Evolutionary conservation across 2,797 vertebrate species (phyloP).

Genomic region (Carapus acus): DNA sequence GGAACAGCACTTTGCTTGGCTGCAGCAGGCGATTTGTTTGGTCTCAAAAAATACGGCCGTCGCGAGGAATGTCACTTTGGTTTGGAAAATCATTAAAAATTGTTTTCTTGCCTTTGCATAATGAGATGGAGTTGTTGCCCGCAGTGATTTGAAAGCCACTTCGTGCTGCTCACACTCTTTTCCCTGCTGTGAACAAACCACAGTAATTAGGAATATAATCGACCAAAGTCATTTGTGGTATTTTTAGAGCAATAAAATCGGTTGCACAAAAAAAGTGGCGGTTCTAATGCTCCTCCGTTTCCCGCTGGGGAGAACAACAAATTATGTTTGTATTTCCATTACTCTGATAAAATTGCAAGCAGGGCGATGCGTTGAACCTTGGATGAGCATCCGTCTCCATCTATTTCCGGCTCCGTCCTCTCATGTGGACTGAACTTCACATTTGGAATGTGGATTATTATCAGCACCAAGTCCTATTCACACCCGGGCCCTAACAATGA

Average conservation of each 20-base stretch:
- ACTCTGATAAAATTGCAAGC: slow-evolving; percentile 3
- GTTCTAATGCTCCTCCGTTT: slow-evolving; percentile 28
- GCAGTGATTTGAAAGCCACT: slow-evolving; percentile 37
- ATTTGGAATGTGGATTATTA: no score
- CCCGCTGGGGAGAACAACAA: slow-evolving; percentile 20
- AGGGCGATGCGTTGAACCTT: slow-evolving; percentile 13
- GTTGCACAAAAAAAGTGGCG: slow-evolving; percentile 13
- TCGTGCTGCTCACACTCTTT: slow-evolving; percentile 29
- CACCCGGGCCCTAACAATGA: no score
- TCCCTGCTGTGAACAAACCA: slow-evolving; percentile 53
- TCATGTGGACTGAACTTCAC: no score
- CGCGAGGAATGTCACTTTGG: slow-evolving; percentile 29
- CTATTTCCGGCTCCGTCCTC: no score
- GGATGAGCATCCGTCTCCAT: not conserved
- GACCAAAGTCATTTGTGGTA: slow-evolving; percentile 42
- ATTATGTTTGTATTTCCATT: slow-evolving; percentile 11
- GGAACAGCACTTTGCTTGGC: no score
- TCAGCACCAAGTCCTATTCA: no score
- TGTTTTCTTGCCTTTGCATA: slow-evolving; percentile 48
- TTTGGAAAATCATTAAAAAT: slow-evolving; percentile 40
- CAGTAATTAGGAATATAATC: slow-evolving; percentile 51
- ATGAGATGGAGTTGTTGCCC: slow-evolving; percentile 43
- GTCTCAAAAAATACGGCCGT: slow-evolving; percentile 31
- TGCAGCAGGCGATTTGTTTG: slow-evolving; percentile 7
- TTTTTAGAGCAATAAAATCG: slow-evolving; percentile 30